A percentile compares a stretch with the other conserved stretches of the same genome.
Evolutionary conservation across 2,888 invertebrate genomes (phyloP).

Genomic region (Aporophyla nigra): DNA sequence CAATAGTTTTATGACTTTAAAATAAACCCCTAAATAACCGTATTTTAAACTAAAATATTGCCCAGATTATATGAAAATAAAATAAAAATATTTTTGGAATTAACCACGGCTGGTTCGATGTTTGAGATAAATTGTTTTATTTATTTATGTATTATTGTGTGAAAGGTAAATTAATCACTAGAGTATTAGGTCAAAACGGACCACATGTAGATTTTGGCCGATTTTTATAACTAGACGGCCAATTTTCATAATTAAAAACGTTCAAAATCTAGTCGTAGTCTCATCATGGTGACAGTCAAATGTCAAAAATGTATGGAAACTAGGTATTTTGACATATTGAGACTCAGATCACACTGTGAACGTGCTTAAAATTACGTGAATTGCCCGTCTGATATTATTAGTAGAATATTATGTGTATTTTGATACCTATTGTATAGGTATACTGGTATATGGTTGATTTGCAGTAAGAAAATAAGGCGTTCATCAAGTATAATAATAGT

Average conservation of each 20-base stretch:
- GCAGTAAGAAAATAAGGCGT: constrained; percentile 4
- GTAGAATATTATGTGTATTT: constrained; percentile 35
- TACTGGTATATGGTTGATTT: constrained; percentile 25
- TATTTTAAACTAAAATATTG: constrained; percentile 13
- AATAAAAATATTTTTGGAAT: constrained; percentile 24
- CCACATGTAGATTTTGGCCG: constrained; percentile 19
- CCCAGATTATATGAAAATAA: constrained; percentile 5
- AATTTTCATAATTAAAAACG: too few relatives aligned
- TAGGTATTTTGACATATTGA: too few relatives aligned
- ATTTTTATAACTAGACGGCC: constrained; percentile 25
- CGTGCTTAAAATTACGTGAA: too few relatives aligned
- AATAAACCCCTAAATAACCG: neutral
- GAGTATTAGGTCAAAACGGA: constrained; percentile 26
- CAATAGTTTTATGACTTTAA: constrained; percentile 11
- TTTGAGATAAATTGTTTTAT: constrained; percentile 18
- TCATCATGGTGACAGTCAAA: too few relatives aligned
- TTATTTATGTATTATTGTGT: constrained; percentile 16
- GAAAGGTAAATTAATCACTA: constrained; percentile 12
- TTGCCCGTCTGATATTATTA: constrained; percentile 2
- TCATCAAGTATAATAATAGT: neutral
- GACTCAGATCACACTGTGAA: too few relatives aligned
- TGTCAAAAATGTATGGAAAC: too few relatives aligned
- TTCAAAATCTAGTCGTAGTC: too few relatives aligned
- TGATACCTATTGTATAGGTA: constrained; percentile 16
- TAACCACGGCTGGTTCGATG: constrained; percentile 28